phyloP scores from a whole-genome alignment of 2,888 invertebrate species.

The Ectemnius lituratus region DNA sequence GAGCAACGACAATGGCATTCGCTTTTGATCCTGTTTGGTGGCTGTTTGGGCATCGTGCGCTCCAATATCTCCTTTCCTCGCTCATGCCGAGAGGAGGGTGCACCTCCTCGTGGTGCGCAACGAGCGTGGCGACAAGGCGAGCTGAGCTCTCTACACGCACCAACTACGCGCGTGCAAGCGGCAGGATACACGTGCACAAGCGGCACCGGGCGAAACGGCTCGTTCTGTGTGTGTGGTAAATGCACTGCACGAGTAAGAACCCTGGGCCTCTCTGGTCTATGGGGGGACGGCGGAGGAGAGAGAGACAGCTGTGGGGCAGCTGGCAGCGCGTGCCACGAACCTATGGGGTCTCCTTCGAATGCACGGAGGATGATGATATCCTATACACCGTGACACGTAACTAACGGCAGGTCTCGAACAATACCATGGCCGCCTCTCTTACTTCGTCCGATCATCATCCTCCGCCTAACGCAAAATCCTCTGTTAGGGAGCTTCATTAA shows the following conservation, averaged over 20 bases:
- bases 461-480: too few species aligned
- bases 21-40: conserved; percentile 4
- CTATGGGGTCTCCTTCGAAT: conserved; percentile 76
- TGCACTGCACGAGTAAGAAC: conserved; percentile 67
- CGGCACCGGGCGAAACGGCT: conserved; percentile 31
- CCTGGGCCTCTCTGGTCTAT: conserved; percentile 40
- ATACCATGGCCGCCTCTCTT: conserved; percentile 27
- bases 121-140: conserved; percentile 19
- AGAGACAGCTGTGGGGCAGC: conserved; percentile 78
- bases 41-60: conserved; percentile 14
- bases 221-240: conserved; percentile 63
- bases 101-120: conserved; percentile 40
- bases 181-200: conserved; percentile 43
- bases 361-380: conserved; percentile 68
- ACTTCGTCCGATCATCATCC: too few species aligned
- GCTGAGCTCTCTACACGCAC: conserved; percentile 19
- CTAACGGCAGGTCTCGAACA: conserved; percentile 60
- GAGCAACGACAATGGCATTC: conserved; percentile 15
- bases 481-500: too few species aligned
- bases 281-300: conserved; percentile 61
- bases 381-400: conserved; percentile 64
- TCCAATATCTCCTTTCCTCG: conserved; percentile 13
- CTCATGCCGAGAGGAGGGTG: conserved; percentile 25
- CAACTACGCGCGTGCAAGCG: conserved; percentile 39
- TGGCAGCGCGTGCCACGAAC: conserved; percentile 78